A percentile compares a stretch with the other conserved stretches of the same genome.
Evolutionary conservation across 1,140 invertebrate species (phyloP).

Genomic region (Drosophila oshimai): DNA sequence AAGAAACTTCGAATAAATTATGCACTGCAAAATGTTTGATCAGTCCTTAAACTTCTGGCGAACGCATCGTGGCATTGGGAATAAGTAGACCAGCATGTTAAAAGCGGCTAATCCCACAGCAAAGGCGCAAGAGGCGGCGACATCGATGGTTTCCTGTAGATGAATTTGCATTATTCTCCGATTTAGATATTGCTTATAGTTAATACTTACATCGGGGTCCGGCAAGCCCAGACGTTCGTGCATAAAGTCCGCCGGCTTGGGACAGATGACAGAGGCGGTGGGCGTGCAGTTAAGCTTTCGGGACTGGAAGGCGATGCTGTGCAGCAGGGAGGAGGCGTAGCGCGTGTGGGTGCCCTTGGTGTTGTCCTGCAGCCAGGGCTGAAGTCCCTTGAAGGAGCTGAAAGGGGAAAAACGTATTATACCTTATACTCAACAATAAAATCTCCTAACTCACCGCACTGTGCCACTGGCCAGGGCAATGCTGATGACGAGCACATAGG

Average conservation of each 20-base stretch:
- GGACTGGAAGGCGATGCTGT: conserved; percentile 86
- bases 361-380: conserved; percentile 91
- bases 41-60: conserved; percentile 95
- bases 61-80: conserved; percentile 92
- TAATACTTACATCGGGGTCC: conserved; percentile 82
- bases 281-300: conserved; percentile 73
- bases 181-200: conserved; percentile 32
- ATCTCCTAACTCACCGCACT: conserved; percentile 85
- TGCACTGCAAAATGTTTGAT: conserved; percentile 34
- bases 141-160: conserved; percentile 84
- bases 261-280: conserved; percentile 77
- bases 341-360: conserved; percentile 90
- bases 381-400: conserved; percentile 88
- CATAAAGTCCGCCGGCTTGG: conserved; percentile 76
- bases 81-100: conserved; percentile 92
- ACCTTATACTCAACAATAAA: not conserved
- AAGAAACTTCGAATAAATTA: not conserved
- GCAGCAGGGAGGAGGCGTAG: conserved; percentile 89
- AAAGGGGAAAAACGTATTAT: conserved; percentile 27
- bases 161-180: not conserved
- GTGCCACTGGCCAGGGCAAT: conserved; percentile 90
- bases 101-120: conserved; percentile 90
- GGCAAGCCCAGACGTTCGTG: conserved; percentile 80
- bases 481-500: conserved; percentile 89
- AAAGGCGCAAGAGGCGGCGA: conserved; percentile 93